Evolutionary conservation across 53 echinoderm and acorn worm genomes (phyloP).

Genomic region (Echinarachnius parma): DNA sequence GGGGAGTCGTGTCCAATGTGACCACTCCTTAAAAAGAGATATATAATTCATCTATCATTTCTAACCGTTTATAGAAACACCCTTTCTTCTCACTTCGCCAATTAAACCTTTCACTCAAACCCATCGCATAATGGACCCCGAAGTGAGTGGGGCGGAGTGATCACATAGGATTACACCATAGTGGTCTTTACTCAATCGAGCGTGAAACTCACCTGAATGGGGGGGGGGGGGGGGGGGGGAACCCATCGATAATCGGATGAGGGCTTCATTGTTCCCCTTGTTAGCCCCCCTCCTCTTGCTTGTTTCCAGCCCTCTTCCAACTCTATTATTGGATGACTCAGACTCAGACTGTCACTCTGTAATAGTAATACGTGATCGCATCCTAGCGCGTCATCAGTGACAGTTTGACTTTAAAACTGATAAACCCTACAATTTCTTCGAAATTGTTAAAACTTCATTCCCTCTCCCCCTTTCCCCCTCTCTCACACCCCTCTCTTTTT

Average conservation of each 20-base stretch:
- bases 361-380: constrained; percentile 7
- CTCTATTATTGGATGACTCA: neutral
- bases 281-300: constrained; percentile 3
- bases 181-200: neutral
- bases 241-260: constrained; percentile 23
- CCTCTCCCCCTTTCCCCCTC: neutral
- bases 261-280: constrained; percentile 3
- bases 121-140: neutral
- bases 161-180: neutral
- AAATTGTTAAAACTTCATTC: neutral
- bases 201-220: constrained; percentile 4
- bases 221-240: neutral
- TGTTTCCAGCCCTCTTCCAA: neutral
- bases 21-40: no score
- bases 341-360: neutral
- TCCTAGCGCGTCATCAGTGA: neutral
- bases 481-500: neutral
- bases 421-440: no score
- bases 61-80: no score
- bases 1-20: no score
- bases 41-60: no score
- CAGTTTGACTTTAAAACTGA: neutral
- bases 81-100: constrained; percentile 7
- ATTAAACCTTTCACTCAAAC: constrained; percentile 33
- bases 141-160: no score